Percentiles rank a stretch among this genome's conserved stretches.
phyloP scores from a whole-genome alignment of 2,888 invertebrate genomes.

The Margaritifera margaritifera region DNA sequence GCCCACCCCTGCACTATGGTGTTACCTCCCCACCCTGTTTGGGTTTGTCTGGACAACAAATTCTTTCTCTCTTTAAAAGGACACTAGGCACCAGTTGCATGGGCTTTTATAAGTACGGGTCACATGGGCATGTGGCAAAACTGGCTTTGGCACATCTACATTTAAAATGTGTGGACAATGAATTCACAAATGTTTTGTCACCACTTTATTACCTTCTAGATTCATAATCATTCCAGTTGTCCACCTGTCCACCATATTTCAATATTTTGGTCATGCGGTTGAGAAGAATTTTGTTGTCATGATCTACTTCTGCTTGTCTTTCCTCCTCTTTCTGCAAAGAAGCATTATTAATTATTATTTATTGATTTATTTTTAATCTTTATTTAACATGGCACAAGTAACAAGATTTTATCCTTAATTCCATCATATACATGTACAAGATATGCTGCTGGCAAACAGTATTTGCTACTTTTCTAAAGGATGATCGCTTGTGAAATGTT shows the following conservation, averaged over 20 bases:
- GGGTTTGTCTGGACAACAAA: too few relatives aligned
- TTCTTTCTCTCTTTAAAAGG: too few relatives aligned
- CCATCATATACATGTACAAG: slow-evolving; percentile 3
- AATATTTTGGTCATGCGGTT: slow-evolving; percentile 66
- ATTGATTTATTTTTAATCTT: background rate
- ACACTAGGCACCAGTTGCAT: too few relatives aligned
- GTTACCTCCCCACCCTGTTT: too few relatives aligned
- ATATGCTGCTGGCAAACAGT: background rate
- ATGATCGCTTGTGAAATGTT: too few relatives aligned
- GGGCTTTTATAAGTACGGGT: too few relatives aligned
- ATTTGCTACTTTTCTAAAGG: too few relatives aligned
- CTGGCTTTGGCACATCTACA: too few relatives aligned
- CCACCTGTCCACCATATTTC: slow-evolving; percentile 55
- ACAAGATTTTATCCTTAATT: background rate
- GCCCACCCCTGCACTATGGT: too few relatives aligned
- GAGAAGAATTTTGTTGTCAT: slow-evolving; percentile 65
- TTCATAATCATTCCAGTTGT: slow-evolving; percentile 66
- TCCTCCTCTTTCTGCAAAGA: slow-evolving; percentile 62
- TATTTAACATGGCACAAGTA: background rate
- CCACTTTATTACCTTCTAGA: slow-evolving; percentile 44
- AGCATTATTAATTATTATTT: background rate
- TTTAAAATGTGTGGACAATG: too few relatives aligned
- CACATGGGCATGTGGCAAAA: too few relatives aligned
- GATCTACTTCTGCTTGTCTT: slow-evolving; percentile 61
- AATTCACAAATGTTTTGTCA: too few relatives aligned